Conservation (phyloP, 2,888 invertebrate species). For the Acanthosepion pharaonis region DNA sequence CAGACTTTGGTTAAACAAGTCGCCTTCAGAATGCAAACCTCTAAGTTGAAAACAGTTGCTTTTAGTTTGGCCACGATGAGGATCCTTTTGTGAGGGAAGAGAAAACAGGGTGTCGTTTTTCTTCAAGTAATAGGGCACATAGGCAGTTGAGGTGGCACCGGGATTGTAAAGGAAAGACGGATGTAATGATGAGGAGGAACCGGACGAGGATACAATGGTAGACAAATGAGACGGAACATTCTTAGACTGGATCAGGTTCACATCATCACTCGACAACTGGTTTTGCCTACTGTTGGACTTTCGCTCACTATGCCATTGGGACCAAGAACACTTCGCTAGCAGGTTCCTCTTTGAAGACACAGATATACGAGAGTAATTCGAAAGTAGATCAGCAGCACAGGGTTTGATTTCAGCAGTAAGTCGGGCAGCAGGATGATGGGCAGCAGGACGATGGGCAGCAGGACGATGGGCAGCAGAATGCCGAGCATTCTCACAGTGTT, state of each 20-base stretch:
- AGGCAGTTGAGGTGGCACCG: background rate
- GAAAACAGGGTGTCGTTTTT: background rate
- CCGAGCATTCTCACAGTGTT: background rate
- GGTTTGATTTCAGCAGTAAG: constrained; percentile 22
- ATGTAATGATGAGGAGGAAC: background rate
- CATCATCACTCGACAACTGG: background rate
- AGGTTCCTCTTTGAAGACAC: background rate
- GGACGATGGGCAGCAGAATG: background rate
- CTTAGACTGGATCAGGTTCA: background rate
- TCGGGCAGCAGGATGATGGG: background rate
- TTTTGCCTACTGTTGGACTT: background rate
- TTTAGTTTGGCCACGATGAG: background rate
- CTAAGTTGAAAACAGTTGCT: background rate
- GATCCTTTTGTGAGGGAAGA: background rate
- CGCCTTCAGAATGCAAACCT: background rate
- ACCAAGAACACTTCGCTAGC: background rate
- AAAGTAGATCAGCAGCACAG: background rate
- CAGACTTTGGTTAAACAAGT: background rate
- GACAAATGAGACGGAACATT: background rate
- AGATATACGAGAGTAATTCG: constrained; percentile 33
- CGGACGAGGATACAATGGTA: background rate
- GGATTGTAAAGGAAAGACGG: background rate
- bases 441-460: background rate
- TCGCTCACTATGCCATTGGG: background rate
- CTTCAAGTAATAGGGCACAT: background rate